These are phyloP conservation scores for Cyclargus thomasi DNA, from an alignment of 1,140 invertebrate species.

Conservation along the genomic window DNA sequence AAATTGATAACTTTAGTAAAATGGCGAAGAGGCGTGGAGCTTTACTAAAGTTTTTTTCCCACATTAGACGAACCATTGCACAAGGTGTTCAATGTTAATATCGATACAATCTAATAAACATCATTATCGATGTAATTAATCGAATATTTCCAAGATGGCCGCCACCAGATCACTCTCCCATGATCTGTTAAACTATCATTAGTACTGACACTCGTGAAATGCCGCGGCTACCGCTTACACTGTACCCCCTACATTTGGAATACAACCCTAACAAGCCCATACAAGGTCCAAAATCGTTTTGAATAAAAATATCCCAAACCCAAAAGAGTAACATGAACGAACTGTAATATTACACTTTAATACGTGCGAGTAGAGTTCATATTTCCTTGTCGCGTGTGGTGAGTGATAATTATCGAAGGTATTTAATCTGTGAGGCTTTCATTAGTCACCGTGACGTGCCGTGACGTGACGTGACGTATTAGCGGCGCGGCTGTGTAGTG, in stretches of 20 bases:
- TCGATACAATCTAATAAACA: background rate
- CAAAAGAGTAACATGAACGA: background rate
- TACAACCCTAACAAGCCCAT: background rate
- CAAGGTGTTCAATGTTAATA: background rate
- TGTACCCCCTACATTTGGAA: background rate
- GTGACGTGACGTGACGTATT: conserved; percentile 13
- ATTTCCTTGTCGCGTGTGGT: background rate
- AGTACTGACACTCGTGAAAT: conserved; percentile 8
- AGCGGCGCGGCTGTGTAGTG: background rate
- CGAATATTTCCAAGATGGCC: conserved; percentile 4
- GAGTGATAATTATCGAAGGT: conserved; percentile 3
- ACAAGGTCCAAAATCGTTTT: background rate
- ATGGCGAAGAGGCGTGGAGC: too few species aligned
- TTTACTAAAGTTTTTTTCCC: too few species aligned
- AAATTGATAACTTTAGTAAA: too few species aligned
- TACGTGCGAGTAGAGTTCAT: background rate
- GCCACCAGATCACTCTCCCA: background rate
- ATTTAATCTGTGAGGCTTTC: conserved; percentile 7
- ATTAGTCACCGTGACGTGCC: conserved; percentile 9
- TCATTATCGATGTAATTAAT: background rate
- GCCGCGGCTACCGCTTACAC: background rate
- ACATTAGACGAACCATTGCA: background rate
- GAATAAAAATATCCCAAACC: background rate
- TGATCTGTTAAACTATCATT: conserved; percentile 14
- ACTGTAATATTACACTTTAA: background rate